Evolutionary conservation across 2,113 vertebrate genomes (phyloP), one percentile per base, ranked within the genome.

Genomic region (Carassius gibelio): DNA sequence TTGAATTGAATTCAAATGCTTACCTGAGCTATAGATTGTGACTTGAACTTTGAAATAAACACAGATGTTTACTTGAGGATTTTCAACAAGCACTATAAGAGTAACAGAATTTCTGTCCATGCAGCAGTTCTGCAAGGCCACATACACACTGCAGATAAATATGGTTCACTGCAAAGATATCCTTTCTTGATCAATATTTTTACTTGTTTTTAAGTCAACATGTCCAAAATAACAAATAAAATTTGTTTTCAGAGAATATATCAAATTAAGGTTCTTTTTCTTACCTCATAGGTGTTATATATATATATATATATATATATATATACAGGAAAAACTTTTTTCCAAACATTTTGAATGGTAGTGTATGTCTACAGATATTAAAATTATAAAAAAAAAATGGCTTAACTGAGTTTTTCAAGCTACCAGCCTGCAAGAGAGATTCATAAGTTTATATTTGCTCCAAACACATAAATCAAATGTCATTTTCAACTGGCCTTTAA

Each of bases 51-150:
- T 75, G 68, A 81, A 78, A 76, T 78, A 42, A 26, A 14, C 34
- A 82, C 48, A 82, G 45, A 48, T 23, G 69, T 86, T 68, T 82
- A 66, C 84, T 75, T 76, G 59, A 71, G 21, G 79, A 66, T 68
- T 84, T 84, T 75, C 19, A 77, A 71, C 5, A 19, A 81, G 36
- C 21, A 15, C 45, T 75, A 30, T 34, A 78, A 57, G 15, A 62
- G 50, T 7, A 57, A 34, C 38, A 30, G 19, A 66, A 66, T 26
- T 15, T 80, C 38, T 48, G 5, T 30, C 30, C 23, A 66, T 26
- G 8, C 15, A 4, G n/a, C 14, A 26, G 78, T 80, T 80, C 64
- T 66, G 23, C n/a, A 19, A 81, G 77, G 77, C 57, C 77, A 80
- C 11, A 3, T 85, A 57, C 52, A 78, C 64, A 71, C 48, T 71